Percentiles rank a stretch among this genome's conserved stretches.
Conservation (phyloP, 64 coral and sea anemone genomes). For the Stylophora pistillata region DNA sequence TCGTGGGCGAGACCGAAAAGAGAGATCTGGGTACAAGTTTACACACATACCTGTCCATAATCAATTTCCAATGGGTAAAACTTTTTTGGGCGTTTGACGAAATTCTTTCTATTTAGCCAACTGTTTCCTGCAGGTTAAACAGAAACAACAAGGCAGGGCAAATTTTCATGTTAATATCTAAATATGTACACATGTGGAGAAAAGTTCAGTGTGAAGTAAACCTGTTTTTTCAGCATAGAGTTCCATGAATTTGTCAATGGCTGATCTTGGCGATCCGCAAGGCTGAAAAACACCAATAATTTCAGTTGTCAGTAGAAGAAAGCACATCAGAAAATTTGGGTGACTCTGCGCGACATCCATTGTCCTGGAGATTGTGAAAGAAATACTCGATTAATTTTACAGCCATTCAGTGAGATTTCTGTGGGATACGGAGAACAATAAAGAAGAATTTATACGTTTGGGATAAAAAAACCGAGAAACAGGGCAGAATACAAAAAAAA, state of each 20-base stretch:
- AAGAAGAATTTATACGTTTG: too few relatives aligned
- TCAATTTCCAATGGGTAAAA: constrained; percentile 98
- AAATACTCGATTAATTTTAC: too few relatives aligned
- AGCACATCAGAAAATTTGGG: not conserved
- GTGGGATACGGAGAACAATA: too few relatives aligned
- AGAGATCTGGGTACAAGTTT: not conserved
- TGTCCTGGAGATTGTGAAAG: too few relatives aligned
- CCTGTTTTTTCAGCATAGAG: constrained; percentile 88
- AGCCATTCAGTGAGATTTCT: too few relatives aligned
- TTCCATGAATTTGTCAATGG: constrained; percentile 65
- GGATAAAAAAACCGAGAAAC: too few relatives aligned
- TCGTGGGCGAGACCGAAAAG: not conserved
- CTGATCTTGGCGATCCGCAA: constrained; percentile 23
- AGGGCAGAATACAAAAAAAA: too few relatives aligned
- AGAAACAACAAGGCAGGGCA: not conserved
- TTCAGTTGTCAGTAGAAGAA: not conserved
- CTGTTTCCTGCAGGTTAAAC: constrained; percentile 69
- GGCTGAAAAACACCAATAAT: constrained; percentile 21
- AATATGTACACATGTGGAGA: too few relatives aligned
- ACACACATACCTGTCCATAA: constrained; percentile 87
- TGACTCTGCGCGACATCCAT: too few relatives aligned
- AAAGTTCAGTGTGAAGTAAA: not conserved
- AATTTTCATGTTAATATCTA: not conserved
- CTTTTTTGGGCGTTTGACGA: constrained; percentile 86
- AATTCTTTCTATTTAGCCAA: constrained; percentile 81